A percentile compares a stretch with the other conserved stretches of the same genome.
Evolutionary conservation across 2,797 vertebrate genomes (phyloP).

Genomic region (Podarcis siculus): DNA sequence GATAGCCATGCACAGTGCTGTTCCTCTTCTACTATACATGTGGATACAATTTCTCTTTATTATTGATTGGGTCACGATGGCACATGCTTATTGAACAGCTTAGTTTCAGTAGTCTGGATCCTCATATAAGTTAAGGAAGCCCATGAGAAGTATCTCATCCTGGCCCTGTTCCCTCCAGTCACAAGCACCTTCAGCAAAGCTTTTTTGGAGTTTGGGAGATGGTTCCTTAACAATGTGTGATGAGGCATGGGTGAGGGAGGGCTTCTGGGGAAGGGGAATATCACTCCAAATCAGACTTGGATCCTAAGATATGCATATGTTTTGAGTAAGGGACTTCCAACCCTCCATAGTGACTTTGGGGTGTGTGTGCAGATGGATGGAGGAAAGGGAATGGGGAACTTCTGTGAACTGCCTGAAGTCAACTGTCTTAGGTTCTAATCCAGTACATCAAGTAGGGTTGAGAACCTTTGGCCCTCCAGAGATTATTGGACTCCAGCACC

Average conservation of each 20-base stretch:
- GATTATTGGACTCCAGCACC: no score
- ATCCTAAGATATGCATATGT: not conserved
- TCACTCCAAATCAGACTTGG: not conserved
- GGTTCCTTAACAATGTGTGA: not conserved
- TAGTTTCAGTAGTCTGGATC: not conserved
- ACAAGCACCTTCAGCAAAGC: not conserved
- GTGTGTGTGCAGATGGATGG: not conserved
- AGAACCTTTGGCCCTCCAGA: no score
- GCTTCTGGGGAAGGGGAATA: not conserved
- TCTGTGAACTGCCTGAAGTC: not conserved
- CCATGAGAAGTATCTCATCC: not conserved
- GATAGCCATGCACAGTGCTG: constrained; percentile 23
- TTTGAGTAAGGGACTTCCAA: not conserved
- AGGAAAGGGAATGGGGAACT: not conserved
- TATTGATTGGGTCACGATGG: constrained; percentile 26
- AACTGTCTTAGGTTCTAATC: no score
- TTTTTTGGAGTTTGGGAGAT: not conserved
- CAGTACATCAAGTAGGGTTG: no score
- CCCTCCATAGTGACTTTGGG: not conserved
- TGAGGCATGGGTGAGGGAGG: not conserved
- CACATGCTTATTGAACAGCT: not conserved
- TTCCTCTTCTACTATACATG: constrained; percentile 39
- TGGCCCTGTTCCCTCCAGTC: not conserved
- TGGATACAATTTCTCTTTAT: constrained; percentile 25
- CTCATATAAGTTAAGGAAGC: not conserved